Evolutionary conservation across 2,888 invertebrate species (phyloP).

Genomic region (Teleogryllus oceanicus): DNA sequence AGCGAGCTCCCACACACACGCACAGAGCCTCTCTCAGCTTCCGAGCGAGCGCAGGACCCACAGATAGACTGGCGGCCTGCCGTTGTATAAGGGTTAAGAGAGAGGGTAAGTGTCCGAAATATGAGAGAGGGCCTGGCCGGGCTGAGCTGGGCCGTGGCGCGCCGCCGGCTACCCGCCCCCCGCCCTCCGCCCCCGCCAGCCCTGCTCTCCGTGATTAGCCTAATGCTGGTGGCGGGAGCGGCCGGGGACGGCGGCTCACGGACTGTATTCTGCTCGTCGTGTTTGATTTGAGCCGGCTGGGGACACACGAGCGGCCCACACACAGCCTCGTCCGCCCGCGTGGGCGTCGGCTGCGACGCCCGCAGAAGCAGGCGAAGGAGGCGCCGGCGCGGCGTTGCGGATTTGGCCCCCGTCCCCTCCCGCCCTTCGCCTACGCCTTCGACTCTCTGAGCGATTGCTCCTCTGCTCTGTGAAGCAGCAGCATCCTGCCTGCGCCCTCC

Average conservation of each 20-base stretch:
- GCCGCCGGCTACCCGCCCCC: background rate
- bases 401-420: no score
- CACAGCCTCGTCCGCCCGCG: background rate
- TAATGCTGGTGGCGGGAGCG: constrained; percentile 4
- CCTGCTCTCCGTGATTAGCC: background rate
- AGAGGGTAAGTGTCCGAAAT: constrained; percentile 18
- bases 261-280: background rate
- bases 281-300: constrained; percentile 6
- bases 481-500: no score
- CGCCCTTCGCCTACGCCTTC: no score
- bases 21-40: background rate
- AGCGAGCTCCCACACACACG: background rate
- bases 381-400: background rate
- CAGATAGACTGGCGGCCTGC: background rate
- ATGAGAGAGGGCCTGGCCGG: background rate
- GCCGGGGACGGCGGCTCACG: background rate
- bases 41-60: background rate
- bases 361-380: constrained; percentile 18
- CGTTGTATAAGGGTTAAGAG: constrained; percentile 1
- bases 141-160: background rate
- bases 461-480: no score
- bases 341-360: background rate
- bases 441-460: no score
- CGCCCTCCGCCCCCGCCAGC: background rate
- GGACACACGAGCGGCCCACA: background rate